Evolutionary conservation across 2,797 vertebrate species (phyloP).

Genomic region (Dromococcyx pavoninus): DNA sequence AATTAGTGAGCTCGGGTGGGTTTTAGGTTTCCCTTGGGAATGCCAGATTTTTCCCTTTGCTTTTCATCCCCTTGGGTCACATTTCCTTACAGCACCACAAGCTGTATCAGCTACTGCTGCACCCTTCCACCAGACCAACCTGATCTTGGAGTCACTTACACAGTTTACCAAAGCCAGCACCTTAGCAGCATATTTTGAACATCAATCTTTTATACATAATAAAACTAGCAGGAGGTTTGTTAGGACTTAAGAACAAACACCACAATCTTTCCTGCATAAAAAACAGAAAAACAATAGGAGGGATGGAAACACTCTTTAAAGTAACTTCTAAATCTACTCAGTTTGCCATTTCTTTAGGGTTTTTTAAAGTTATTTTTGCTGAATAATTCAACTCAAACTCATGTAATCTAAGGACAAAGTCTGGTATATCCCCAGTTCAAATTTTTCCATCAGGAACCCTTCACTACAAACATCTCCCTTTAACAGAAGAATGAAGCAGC

Average conservation of each 20-base stretch:
- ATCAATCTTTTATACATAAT: background rate
- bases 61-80: background rate
- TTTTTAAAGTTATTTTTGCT: background rate
- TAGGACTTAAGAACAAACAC: background rate
- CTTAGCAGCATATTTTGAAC: background rate
- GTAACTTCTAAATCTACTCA: background rate
- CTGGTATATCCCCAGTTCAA: background rate
- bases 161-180: background rate
- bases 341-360: background rate
- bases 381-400: background rate
- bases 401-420: accelerated
- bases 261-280: background rate
- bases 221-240: background rate
- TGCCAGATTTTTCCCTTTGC: background rate
- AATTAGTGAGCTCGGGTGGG: too few relatives aligned
- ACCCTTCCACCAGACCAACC: background rate
- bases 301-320: background rate
- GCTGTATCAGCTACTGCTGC: background rate
- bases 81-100: background rate
- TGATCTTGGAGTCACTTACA: accelerated
- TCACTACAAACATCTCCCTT: background rate
- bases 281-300: accelerated
- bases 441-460: background rate
- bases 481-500: accelerated
- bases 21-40: background rate